Evolutionary conservation across 2,113 vertebrate species (phyloP).

Genomic region (Scatophagus argus): DNA sequence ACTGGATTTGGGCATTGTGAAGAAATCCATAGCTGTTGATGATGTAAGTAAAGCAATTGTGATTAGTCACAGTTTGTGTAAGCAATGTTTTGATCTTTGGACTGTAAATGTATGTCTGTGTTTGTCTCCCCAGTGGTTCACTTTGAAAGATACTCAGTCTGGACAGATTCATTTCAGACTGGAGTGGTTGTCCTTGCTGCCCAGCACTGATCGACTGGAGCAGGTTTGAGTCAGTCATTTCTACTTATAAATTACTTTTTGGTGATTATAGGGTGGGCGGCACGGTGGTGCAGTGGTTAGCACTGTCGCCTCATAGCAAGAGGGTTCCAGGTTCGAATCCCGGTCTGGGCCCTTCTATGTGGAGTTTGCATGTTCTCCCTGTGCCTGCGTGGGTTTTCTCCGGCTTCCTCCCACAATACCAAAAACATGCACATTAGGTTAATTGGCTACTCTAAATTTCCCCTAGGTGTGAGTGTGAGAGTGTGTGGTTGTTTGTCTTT

Average conservation of each 20-base stretch:
- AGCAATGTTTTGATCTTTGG: background rate
- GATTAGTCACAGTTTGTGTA: background rate
- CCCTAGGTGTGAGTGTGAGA: no score
- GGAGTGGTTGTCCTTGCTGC: slow-evolving; percentile 89
- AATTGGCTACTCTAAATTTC: no score
- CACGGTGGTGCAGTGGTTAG: no score
- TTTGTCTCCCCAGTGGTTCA: slow-evolving; percentile 87
- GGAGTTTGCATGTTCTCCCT: no score
- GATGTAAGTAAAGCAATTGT: slow-evolving; percentile 82
- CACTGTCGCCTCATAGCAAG: no score
- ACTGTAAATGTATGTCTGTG: slow-evolving; percentile 4
- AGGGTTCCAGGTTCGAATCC: no score
- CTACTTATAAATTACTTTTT: background rate
- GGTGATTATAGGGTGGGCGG: no score
- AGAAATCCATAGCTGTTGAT: slow-evolving; percentile 87
- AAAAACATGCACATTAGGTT: no score
- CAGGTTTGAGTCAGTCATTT: slow-evolving; percentile 79
- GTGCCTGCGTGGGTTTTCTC: no score
- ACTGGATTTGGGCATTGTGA: slow-evolving; percentile 91
- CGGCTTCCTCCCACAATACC: no score
- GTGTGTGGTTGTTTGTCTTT: no score
- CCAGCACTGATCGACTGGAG: slow-evolving; percentile 84
- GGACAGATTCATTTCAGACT: slow-evolving; percentile 89
- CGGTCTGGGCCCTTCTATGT: no score
- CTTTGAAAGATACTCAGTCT: slow-evolving; percentile 85